phyloP scores from a whole-genome alignment of 2,888 invertebrate genomes.

The Spilosoma lubricipeda region DNA sequence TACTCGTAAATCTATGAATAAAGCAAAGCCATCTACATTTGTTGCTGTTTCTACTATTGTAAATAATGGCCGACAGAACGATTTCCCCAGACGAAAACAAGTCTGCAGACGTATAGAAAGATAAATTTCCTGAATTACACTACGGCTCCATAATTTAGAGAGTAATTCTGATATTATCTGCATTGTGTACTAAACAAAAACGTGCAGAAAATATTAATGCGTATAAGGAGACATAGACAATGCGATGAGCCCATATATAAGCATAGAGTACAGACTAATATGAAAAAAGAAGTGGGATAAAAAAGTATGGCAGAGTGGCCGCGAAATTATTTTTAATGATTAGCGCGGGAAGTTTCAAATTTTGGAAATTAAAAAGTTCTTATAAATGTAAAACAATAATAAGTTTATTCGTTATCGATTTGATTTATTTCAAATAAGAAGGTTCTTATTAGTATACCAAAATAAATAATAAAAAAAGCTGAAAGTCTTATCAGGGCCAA shows the following conservation, averaged over 20 bases:
- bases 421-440: too few species aligned
- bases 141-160: not conserved
- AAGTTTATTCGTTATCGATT: too few species aligned
- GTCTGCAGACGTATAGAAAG: not conserved
- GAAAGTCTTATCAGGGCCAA: too few species aligned
- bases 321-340: too few species aligned
- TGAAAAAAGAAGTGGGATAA: too few species aligned
- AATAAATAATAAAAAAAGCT: too few species aligned
- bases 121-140: constrained; percentile 2
- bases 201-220: not conserved
- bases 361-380: too few species aligned
- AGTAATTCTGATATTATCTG: not conserved
- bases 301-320: too few species aligned
- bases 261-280: not conserved
- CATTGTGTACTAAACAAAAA: not conserved
- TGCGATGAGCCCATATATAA: not conserved
- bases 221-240: not conserved
- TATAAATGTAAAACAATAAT: too few species aligned
- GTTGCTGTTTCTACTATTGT: not conserved
- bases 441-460: too few species aligned
- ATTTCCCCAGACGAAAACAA: constrained; percentile 14
- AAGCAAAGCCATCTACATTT: constrained; percentile 6
- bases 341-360: too few species aligned
- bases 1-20: constrained; percentile 10
- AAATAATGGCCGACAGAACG: constrained; percentile 7